Percentiles rank a stretch among this genome's conserved stretches.
phyloP scores from a whole-genome alignment of 2,113 vertebrate genomes.

The Pygathrix nemaeus region DNA sequence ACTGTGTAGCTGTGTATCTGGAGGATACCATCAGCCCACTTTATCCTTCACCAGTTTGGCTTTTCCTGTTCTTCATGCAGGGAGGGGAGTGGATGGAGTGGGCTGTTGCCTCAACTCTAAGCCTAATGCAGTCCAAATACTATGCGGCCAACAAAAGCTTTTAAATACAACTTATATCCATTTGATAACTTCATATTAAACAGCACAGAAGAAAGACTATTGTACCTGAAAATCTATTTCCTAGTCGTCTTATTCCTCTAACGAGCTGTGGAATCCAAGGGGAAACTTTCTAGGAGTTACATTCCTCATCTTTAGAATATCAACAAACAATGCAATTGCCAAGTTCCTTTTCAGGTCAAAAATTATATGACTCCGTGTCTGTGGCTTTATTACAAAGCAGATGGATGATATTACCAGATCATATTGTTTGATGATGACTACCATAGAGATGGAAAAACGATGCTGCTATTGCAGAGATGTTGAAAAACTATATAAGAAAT shows the following conservation, averaged over 20 bases:
- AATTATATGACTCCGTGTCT: neutral
- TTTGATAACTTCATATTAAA: neutral
- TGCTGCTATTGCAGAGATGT: neutral
- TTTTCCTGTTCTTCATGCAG: neutral
- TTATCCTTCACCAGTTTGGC: neutral
- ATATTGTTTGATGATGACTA: neutral
- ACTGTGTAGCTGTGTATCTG: neutral
- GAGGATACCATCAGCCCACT: neutral
- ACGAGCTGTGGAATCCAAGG: neutral
- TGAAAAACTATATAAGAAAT: constrained; percentile 4
- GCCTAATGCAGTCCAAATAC: neutral
- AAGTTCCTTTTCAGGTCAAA: neutral
- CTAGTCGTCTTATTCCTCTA: neutral
- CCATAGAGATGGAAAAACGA: neutral
- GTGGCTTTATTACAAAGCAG: neutral
- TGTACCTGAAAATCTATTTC: neutral
- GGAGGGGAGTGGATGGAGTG: neutral
- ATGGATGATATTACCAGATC: neutral
- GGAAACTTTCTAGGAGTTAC: neutral
- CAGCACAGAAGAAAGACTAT: neutral
- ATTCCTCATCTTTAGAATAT: neutral
- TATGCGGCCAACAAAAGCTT: neutral
- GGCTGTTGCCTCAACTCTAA: neutral
- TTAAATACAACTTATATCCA: neutral
- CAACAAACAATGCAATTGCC: neutral